Evolutionary conservation across 2,888 invertebrate genomes (phyloP).

Genomic region (Rhagophthalmus giganteus): DNA sequence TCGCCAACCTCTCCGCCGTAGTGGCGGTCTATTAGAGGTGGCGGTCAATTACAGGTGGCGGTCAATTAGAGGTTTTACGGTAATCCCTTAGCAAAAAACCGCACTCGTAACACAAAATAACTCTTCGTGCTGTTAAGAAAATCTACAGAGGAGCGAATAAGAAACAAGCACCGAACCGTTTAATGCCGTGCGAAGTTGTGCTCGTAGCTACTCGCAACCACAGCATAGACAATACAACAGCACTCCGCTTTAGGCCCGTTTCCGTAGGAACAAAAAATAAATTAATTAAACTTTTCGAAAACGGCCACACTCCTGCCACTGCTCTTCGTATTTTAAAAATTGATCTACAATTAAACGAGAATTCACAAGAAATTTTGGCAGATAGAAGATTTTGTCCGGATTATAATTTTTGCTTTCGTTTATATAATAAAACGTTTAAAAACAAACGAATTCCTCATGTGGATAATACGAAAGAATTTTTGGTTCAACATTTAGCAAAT

Average conservation of each 20-base stretch:
- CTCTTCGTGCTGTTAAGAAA: constrained; percentile 11
- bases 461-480: neutral
- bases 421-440: constrained; percentile 15
- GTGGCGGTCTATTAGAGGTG: no score
- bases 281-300: constrained; percentile 16
- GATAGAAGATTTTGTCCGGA: constrained; percentile 23
- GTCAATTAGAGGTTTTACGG: no score
- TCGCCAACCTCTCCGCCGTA: no score
- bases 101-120: constrained; percentile 28
- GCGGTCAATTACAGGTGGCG: no score
- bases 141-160: constrained; percentile 16
- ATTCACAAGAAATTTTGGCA: constrained; percentile 16
- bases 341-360: constrained; percentile 18
- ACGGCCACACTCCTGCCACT: constrained; percentile 18
- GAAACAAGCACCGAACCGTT: constrained; percentile 9
- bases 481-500: neutral
- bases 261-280: constrained; percentile 12
- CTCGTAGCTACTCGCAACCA: constrained; percentile 19
- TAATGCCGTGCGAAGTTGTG: constrained; percentile 22
- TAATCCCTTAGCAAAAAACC: constrained; percentile 7
- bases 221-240: constrained; percentile 1
- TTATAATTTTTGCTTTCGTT: constrained; percentile 23
- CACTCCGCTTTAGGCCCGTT: constrained; percentile 17
- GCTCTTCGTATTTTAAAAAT: constrained; percentile 21
- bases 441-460: neutral